Conservation (phyloP, 2,888 invertebrate species). For the Ditylenchus weischeri region DNA sequence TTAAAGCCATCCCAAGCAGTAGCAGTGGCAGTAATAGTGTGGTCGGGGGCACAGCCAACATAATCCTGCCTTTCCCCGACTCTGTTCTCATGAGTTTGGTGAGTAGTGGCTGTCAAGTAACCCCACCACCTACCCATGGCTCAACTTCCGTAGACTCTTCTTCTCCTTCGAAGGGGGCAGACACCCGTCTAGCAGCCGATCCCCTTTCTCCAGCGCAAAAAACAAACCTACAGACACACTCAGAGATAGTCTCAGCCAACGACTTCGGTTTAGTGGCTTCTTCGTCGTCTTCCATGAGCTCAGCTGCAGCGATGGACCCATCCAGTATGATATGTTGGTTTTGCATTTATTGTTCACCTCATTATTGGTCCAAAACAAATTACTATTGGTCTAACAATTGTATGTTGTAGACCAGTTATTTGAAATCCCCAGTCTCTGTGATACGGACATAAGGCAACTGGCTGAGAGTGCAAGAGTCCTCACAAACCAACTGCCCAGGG, state of each 20-base stretch:
- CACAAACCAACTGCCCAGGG: slow-evolving; percentile 76
- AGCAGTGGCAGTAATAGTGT: not conserved
- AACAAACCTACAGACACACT: not conserved
- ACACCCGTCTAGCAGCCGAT: no score
- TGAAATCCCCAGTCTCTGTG: slow-evolving; percentile 64
- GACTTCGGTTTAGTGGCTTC: not conserved
- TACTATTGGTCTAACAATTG: no score
- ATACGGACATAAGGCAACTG: slow-evolving; percentile 22
- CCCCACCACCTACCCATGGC: not conserved
- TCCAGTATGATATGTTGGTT: slow-evolving; percentile 13
- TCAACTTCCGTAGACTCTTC: not conserved
- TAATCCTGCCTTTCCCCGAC: slow-evolving; percentile 22
- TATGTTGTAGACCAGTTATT: slow-evolving; percentile 15
- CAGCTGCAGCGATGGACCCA: slow-evolving; percentile 16
- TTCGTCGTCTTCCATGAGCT: slow-evolving; percentile 7
- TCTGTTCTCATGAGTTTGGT: slow-evolving; percentile 4
- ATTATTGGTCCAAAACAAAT: not conserved
- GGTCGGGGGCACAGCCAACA: slow-evolving; percentile 43
- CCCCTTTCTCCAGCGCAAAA: not conserved
- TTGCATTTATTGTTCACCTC: not conserved
- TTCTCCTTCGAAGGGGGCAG: no score
- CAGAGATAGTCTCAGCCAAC: not conserved
- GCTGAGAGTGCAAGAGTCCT: slow-evolving; percentile 79
- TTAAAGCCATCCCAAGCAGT: not conserved
- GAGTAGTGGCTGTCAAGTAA: not conserved